Evolutionary conservation across 2,888 invertebrate genomes (phyloP), one percentile per base, ranked within the genome.

Genomic region (Leptopterna dolabrata): DNA sequence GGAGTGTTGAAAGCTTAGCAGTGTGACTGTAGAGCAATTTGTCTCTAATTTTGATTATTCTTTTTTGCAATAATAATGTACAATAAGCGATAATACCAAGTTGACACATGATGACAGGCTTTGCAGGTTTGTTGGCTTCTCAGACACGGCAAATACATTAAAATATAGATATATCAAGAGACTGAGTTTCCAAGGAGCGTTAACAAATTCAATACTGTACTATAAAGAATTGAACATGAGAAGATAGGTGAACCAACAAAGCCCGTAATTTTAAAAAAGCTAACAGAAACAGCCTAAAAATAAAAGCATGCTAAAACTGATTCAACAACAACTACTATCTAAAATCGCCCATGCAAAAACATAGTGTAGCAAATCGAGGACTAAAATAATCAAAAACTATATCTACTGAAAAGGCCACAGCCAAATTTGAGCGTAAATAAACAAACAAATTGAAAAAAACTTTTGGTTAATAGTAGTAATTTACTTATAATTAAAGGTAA

Each of bases 281-380:
- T 90, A 90, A 90, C 89, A 90, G 30, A 47, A 41, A 45, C 24
- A 63, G 27, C 63, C 63, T 24, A 19, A 63, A 24, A 13, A 24
- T 24, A 19, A 24, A 63, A 63, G 63, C 63, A 63, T 63, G 63
- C 63, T 24, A 24, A 4, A 63, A 63, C 11, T 19, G n/a, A 63
- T 19, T 51, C n/a, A 76, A 70, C 76, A 36, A 30, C 30, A 24
- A n/a, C 86, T 30, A 86, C 55, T 4, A 55, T 29, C 19, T n/a
- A 14, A 27, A 51, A 16, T 16, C 29, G 51, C 55, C 55, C 41
- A 45, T 80, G 41, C 55, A 43, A 81, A 70, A n/a, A n/a, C n/a
- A 82, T 47, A 70, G 0, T 7, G 36, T 36, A 47, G 78, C n/a
- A 19, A 19, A 36, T 73, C 73, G 14, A 73, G 16, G 14, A 19